Base-by-base conservation (phyloP, 2,797 vertebrate genomes). In the Micropoecilia bifurca region DNA sequence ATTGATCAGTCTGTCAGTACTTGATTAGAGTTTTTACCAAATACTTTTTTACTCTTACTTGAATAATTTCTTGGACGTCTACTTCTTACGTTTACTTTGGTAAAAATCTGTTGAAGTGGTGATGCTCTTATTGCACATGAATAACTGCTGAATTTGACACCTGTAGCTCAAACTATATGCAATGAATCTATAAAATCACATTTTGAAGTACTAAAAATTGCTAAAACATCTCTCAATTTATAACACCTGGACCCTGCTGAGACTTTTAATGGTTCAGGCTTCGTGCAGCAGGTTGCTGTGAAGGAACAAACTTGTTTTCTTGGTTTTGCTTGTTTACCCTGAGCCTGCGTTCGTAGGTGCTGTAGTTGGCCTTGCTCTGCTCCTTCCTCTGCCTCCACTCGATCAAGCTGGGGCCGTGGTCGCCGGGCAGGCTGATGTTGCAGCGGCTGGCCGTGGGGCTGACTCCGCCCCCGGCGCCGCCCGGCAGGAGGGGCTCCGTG, bases 361-460 rank as follows among this genome's bases (percentile, higher is more conserved):
- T 98, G 93, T 98, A 94, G 91, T 98, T 99, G 78, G 97, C 97
- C 94, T 98, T 98, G 94, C 95, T 97, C 94, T 98, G 98, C 83
- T 99, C 99, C 80, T 97, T 97, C 88, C 99, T 96, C 92, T 99
- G 98, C 84, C 98, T 92, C 99, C 98, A 99, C 93, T 99, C 99
- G 43, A 99, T 98, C 80, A 99, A 96, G 90, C 98, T 99, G 68
- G 97, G 97, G 79, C 96, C 97, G 76, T 99, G 98, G 86, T 99
- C 99, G 80, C 98, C 98, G 0, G 99, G 99, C 84, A 99, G 95
- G n/a, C 97, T 98, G 93, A 99, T 98, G 93, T 99, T 99, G 85
- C 98, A 99, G 88, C 97, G 97, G 75, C 98, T 98, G 75, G 99
- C 94, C 0, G 97, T 98, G 83, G 99, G 99, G 87, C 97, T 99